Evolutionary conservation across 1,140 invertebrate genomes (phyloP).

Genomic region (Cecropterus lyciades): DNA sequence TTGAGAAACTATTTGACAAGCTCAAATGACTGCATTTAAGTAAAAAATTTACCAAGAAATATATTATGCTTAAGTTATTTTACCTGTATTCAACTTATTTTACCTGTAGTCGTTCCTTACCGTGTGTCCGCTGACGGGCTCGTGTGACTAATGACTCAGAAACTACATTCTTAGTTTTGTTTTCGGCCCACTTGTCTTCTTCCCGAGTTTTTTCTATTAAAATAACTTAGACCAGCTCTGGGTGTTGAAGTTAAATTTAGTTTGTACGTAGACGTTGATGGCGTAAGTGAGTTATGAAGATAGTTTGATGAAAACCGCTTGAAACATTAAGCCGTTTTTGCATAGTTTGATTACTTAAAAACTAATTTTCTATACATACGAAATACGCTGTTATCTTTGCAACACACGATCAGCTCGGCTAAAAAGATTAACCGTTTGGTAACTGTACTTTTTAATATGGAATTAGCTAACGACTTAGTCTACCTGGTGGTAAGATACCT

Average conservation of each 20-base stretch:
- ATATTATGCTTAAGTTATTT: background rate
- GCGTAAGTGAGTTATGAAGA: slow-evolving; percentile 32
- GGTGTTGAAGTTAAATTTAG: slow-evolving; percentile 31
- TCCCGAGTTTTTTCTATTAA: slow-evolving; percentile 58
- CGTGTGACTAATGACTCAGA: slow-evolving; percentile 62
- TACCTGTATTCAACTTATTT: slow-evolving; percentile 9
- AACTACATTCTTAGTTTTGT: slow-evolving; percentile 54
- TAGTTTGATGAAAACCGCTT: slow-evolving; percentile 28
- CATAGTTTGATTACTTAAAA: slow-evolving; percentile 24
- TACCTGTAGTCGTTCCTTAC: background rate
- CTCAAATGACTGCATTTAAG: too few relatives aligned
- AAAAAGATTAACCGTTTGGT: too few relatives aligned
- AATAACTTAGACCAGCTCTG: slow-evolving; percentile 43
- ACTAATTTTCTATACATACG: slow-evolving; percentile 2
- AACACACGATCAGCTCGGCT: too few relatives aligned
- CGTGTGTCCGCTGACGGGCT: slow-evolving; percentile 42
- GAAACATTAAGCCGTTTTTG: slow-evolving; percentile 17
- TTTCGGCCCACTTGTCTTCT: slow-evolving; percentile 47
- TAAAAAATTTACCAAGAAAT: background rate
- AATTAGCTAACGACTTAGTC: too few relatives aligned
- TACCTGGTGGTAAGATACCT: too few relatives aligned
- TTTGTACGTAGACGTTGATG: slow-evolving; percentile 28
- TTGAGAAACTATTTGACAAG: too few relatives aligned
- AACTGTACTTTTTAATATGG: too few relatives aligned
- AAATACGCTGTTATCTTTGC: background rate